Evolutionary conservation across 1,140 invertebrate genomes (phyloP), one percentile per base, ranked within the genome.

Genomic region (Liolophura sinensis): DNA sequence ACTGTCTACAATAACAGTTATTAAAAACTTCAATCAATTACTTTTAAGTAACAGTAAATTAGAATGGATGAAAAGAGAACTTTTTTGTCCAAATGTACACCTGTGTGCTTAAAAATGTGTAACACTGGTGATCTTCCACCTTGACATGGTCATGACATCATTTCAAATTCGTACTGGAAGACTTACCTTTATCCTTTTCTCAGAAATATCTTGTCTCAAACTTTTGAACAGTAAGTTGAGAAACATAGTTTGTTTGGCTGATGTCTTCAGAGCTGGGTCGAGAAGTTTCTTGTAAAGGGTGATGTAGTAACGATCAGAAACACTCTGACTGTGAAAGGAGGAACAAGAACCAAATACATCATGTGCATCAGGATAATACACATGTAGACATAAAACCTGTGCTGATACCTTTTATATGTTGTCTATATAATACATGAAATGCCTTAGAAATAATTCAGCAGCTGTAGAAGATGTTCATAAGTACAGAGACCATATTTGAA

Each of bases 161-260:
- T 51, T 51, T 15, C 4, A 14, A 1, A 5, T 62, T 9, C 46
- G 18, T 64, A 31, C 20, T 5, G 31, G 20, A 49, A n/a, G 20
- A 20, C 70, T 57, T 40, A 84, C 82, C 80, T 90, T 89, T 0
- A 93, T 87, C 64, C 97, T 83, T 18, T 87, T 81, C 1, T 89
- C 79, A 68, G 91, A 89, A 20, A 82, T 84, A 86, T 99, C 97
- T 63, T 89, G 89, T 71, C 91, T 90, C 65, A 99, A 84, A 18
- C 94, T 90, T 77, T 93, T 91, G 81, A 91, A 95, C 4, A 98
- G 82, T 27, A 99, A 87, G 81, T 95, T 96, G 40, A 98, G 87
- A 70, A 98, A 89, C 51, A 95, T 87, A 3, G 93, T 90, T 25
- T 92, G 91, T 72, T 93, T 91, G 7, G 90, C 90, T 0, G 91